Percentiles rank a stretch among this genome's conserved stretches.
Evolutionary conservation across 2,888 invertebrate species (phyloP).

Genomic region (Ariolimax columbianus): DNA sequence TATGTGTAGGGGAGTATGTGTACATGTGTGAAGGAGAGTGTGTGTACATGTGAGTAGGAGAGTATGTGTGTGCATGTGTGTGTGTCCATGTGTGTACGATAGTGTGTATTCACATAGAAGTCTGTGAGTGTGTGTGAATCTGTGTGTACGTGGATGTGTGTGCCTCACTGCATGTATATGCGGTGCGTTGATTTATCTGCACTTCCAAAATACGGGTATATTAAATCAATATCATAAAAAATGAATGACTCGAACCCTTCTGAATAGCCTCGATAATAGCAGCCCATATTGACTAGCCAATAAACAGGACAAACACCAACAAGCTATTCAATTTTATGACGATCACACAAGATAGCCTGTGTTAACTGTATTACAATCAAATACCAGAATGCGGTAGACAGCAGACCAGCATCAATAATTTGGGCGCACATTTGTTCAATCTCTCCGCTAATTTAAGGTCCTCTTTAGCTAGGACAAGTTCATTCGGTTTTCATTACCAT

Average conservation of each 20-base stretch:
- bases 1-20: too few species aligned
- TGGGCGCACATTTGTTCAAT: slow-evolving; percentile 12
- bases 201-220: neutral
- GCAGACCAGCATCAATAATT: slow-evolving; percentile 18
- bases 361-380: neutral
- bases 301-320: neutral
- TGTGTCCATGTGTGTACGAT: too few species aligned
- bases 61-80: too few species aligned
- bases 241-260: slow-evolving; percentile 2
- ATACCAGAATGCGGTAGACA: neutral
- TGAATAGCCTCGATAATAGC: neutral
- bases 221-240: neutral
- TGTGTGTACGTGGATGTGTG: too few species aligned
- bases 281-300: neutral
- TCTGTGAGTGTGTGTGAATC: too few species aligned
- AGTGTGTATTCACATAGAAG: too few species aligned
- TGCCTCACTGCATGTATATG: too few species aligned
- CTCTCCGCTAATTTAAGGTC: slow-evolving; percentile 12
- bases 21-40: too few species aligned
- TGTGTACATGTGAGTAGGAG: too few species aligned
- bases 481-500: neutral
- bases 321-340: slow-evolving; percentile 24
- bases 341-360: slow-evolving; percentile 25
- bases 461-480: neutral
- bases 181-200: neutral